phyloP scores from a whole-genome alignment of 1,140 invertebrate genomes.

The Bombus impatiens region DNA sequence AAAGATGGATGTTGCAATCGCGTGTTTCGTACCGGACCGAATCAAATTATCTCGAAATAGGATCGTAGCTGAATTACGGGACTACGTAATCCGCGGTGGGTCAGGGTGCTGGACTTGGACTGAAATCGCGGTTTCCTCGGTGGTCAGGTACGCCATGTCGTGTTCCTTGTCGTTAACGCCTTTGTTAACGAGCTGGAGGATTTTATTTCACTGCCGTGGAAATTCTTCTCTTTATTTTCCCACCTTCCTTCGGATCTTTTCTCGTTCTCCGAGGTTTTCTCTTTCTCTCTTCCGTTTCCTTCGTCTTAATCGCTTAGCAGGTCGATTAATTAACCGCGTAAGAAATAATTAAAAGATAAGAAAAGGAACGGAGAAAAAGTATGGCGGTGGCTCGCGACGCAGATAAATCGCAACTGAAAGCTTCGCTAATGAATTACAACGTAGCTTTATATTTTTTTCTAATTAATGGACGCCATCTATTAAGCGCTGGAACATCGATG shows the following conservation, averaged over 20 bases:
- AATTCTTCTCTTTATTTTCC: neutral
- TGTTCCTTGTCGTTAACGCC: neutral
- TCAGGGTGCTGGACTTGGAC: neutral
- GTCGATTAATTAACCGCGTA: slow-evolving; percentile 29
- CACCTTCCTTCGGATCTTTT: neutral
- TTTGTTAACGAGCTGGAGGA: slow-evolving; percentile 11
- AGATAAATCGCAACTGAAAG: slow-evolving; percentile 43
- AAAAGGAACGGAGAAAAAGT: slow-evolving; percentile 9
- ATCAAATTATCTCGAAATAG: slow-evolving; percentile 52
- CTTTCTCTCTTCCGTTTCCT: neutral
- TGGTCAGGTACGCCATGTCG: neutral
- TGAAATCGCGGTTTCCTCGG: neutral
- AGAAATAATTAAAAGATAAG: slow-evolving; percentile 44
- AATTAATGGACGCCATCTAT: slow-evolving; percentile 41
- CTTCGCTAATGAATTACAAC: slow-evolving; percentile 31
- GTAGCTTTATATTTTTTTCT: slow-evolving; percentile 42
- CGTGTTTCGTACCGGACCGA: slow-evolving; percentile 27
- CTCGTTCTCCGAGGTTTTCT: neutral
- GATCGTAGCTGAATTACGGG: slow-evolving; percentile 37
- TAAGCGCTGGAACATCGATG: slow-evolving; percentile 9
- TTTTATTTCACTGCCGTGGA: neutral
- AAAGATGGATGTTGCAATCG: slow-evolving; percentile 41
- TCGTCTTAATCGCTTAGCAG: neutral
- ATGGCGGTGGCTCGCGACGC: neutral
- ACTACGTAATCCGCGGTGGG: slow-evolving; percentile 2